Evolutionary conservation across 35 echinoderm and acorn worm genomes (phyloP).

Genomic region (Anneissia japonica): DNA sequence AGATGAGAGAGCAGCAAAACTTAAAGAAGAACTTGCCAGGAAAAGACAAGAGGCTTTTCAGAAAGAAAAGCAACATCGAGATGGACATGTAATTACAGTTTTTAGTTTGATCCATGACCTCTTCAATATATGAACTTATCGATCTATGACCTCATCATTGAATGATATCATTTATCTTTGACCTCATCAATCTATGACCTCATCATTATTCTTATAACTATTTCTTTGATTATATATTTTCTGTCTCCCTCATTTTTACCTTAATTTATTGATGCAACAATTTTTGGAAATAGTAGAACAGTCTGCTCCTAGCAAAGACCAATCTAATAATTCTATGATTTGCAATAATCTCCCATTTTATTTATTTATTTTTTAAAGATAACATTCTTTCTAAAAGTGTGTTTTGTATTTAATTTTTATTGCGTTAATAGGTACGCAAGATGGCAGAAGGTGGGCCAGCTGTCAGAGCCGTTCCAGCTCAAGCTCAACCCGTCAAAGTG

Average conservation of each 20-base stretch:
- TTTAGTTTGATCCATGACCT: no score
- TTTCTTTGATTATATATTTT: no score
- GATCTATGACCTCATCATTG: no score
- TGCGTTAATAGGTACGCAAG: not conserved
- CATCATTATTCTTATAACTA: no score
- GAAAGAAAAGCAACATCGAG: conserved; percentile 73
- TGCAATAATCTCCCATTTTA: not conserved
- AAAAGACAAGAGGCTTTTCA: conserved; percentile 83
- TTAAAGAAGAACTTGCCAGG: conserved; percentile 84
- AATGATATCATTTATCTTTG: no score
- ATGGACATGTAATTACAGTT: conserved; percentile 97
- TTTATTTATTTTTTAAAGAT: not conserved
- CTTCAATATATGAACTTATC: no score
- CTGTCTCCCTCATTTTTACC: no score
- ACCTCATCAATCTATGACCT: no score
- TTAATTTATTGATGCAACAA: no score
- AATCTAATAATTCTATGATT: not conserved
- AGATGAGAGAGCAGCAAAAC: conserved; percentile 82
- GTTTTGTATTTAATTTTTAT: not conserved
- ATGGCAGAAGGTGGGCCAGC: not conserved
- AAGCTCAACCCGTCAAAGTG: conserved; percentile 17
- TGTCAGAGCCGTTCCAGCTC: not conserved
- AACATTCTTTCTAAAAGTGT: not conserved
- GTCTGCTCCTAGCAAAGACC: no score
- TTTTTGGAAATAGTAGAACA: no score